Evolutionary conservation across 2,797 vertebrate species (phyloP).

Genomic region (Rhadinocentrus ornatus): DNA sequence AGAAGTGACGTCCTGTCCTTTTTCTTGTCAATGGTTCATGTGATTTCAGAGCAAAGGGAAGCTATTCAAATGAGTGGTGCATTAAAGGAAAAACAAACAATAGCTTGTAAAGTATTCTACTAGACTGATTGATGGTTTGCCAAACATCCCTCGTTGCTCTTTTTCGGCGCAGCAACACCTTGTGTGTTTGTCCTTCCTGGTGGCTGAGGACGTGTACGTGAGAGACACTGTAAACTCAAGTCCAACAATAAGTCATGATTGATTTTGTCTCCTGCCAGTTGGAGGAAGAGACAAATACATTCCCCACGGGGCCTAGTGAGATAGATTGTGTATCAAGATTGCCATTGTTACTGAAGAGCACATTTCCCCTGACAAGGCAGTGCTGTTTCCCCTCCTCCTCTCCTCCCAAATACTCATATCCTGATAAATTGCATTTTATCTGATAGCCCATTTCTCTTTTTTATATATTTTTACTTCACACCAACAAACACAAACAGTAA

Average conservation of each 20-base stretch:
- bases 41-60: slow-evolving; percentile 57
- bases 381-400: slow-evolving; percentile 61
- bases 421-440: slow-evolving; percentile 73
- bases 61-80: slow-evolving; percentile 51
- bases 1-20: slow-evolving; percentile 45
- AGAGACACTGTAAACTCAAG: slow-evolving; percentile 71
- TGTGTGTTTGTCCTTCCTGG: slow-evolving; percentile 59
- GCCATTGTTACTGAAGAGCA: slow-evolving; percentile 76
- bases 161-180: slow-evolving; percentile 21
- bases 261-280: slow-evolving; percentile 76
- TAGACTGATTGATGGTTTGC: slow-evolving; percentile 58
- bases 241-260: slow-evolving; percentile 78
- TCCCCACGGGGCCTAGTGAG: slow-evolving; percentile 62
- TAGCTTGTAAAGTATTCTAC: slow-evolving; percentile 45
- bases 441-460: slow-evolving; percentile 58
- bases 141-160: slow-evolving; percentile 61
- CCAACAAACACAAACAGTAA: slow-evolving; percentile 29
- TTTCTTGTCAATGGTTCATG: slow-evolving; percentile 45
- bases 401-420: slow-evolving; percentile 62
- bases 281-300: slow-evolving; percentile 66
- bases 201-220: slow-evolving; percentile 66
- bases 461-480: slow-evolving; percentile 35
- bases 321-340: slow-evolving; percentile 71
- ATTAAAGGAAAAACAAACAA: slow-evolving; percentile 60
- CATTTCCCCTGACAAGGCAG: slow-evolving; percentile 75